Base-by-base conservation (phyloP, 2,113 vertebrate species). In the Pica pica region DNA sequence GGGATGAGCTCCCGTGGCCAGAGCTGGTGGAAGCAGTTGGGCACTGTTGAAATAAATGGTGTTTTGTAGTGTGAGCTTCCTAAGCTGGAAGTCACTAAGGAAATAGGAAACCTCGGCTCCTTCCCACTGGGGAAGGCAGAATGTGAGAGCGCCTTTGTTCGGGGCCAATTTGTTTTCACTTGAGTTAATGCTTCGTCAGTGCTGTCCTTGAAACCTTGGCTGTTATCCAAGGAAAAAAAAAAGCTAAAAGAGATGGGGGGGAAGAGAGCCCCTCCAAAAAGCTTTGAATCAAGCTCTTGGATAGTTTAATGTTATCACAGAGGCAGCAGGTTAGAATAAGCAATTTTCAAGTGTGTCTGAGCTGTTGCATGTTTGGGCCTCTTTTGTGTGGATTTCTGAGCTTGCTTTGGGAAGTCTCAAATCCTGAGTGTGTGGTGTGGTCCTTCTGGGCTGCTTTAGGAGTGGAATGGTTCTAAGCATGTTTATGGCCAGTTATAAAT, bases 121-220 rank as follows among this genome's bases (percentile, higher is more conserved):
- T 52, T 68, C 83, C 17, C 27, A 49, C 21, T 92, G 67, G 83
- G 89, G 70, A 61, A 94, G 87, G 82, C 85, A 46, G 39, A 19
- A 33, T 76, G 83, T 83, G 56, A 87, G 60, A 39, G 16, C 20
- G 23, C 41, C 73, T 92, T 95, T 95, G 95, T 96, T 96, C 93
- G 33, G 76, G 90, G 82, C 76, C 76, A 94, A 9, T 97, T 97
- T 94, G 89, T 97, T 98, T 96, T 97, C 94, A 74, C 80, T 97
- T 73, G 83, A 95, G 81, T 92, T 90, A 79, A 85, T 79, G 77
- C 96, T 97, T 94, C 95, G 94, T 91, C 94, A 96, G 60, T 78
- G 81, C 57, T 92, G 76, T 55, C 85, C 93, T 91, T 93, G 95
- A 96, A 97, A 94, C 84, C 61, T 84, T 96, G 97, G 96, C 97